Conservation (phyloP, 2,888 invertebrate species). For the Allacma fusca region DNA sequence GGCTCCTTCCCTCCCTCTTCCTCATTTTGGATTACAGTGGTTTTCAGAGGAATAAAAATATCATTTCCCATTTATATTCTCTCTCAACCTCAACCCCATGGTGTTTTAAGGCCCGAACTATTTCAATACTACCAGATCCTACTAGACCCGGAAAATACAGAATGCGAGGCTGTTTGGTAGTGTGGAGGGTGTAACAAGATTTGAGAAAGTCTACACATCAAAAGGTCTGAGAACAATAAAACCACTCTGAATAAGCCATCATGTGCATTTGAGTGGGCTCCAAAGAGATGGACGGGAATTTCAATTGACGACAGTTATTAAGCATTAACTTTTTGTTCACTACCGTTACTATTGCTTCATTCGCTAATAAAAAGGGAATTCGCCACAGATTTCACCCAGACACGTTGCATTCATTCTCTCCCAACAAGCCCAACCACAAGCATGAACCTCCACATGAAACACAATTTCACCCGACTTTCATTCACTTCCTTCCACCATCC, state of each 20-base stretch:
- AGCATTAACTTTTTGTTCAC: too few relatives aligned
- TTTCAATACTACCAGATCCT: neutral
- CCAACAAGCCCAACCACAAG: too few relatives aligned
- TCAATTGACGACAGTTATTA: neutral
- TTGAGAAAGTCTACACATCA: neutral
- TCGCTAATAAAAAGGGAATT: too few relatives aligned
- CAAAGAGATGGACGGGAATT: too few relatives aligned
- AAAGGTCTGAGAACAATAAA: neutral
- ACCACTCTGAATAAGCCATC: conserved; percentile 5
- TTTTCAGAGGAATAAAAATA: conserved; percentile 1
- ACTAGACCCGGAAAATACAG: too few relatives aligned
- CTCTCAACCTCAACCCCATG: conserved; percentile 9
- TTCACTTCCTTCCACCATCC: too few relatives aligned
- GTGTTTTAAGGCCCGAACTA: neutral
- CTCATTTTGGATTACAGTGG: neutral
- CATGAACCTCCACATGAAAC: too few relatives aligned
- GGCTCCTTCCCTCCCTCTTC: neutral
- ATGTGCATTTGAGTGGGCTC: neutral
- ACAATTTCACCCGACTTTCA: too few relatives aligned
- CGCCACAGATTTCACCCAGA: too few relatives aligned
- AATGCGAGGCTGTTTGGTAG: neutral
- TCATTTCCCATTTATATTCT: conserved; percentile 1
- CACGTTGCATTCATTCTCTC: too few relatives aligned
- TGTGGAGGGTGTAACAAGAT: neutral
- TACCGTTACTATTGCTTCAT: too few relatives aligned